Evolutionary conservation across 1,140 invertebrate genomes (phyloP).

Genomic region (Procambarus virginalis): DNA sequence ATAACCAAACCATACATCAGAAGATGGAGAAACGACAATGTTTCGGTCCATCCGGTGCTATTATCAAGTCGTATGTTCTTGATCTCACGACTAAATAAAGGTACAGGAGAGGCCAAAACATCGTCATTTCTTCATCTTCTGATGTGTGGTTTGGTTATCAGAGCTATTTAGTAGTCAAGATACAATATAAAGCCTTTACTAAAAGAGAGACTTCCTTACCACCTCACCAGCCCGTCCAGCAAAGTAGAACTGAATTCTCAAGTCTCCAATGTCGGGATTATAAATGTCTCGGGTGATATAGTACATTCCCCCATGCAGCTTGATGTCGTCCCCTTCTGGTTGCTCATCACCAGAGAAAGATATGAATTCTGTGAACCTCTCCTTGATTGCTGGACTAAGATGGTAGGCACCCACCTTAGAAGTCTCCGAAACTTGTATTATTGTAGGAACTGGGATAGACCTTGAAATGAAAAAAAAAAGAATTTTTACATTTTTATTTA

Average conservation of each 20-base stretch:
- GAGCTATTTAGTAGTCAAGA: no score
- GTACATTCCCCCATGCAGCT: conserved; percentile 89
- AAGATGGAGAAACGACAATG: no score
- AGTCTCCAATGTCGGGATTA: conserved; percentile 87
- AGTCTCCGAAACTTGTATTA: conserved; percentile 73
- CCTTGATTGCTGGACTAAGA: conserved; percentile 47
- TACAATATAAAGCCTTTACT: no score
- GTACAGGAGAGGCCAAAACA: no score
- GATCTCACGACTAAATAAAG: no score
- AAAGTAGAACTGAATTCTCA: conserved; percentile 88
- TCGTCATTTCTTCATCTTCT: no score
- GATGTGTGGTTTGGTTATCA: no score
- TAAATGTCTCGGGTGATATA: conserved; percentile 89
- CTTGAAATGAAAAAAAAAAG: neutral
- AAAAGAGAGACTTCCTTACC: conserved; percentile 75
- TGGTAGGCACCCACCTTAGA: conserved; percentile 61
- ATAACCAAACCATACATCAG: no score
- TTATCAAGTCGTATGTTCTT: no score
- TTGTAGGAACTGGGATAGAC: conserved; percentile 26
- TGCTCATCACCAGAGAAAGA: conserved; percentile 88
- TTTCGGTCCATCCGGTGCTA: no score
- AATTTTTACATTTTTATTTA: no score
- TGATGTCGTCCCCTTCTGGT: conserved; percentile 86
- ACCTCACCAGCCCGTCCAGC: conserved; percentile 84
- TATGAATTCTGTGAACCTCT: conserved; percentile 81